Conservation (phyloP, 2,888 invertebrate genomes). For the Brachyptera risi region DNA sequence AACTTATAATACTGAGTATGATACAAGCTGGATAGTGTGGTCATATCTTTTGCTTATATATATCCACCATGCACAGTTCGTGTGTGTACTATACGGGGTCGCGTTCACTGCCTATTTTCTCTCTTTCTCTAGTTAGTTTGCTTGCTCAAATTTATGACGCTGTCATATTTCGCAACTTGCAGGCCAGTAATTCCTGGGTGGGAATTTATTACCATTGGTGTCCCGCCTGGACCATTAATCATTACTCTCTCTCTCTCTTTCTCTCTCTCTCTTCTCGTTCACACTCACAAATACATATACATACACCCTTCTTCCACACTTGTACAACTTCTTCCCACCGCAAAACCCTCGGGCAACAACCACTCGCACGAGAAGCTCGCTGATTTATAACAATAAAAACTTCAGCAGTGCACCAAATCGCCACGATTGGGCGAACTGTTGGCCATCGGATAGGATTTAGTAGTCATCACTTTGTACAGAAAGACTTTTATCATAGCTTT, state of each 20-base stretch:
- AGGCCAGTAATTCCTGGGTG: constrained; percentile 56
- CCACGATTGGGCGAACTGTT: no score
- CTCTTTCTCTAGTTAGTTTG: constrained; percentile 33
- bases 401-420: background rate
- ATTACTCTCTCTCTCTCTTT: constrained; percentile 42
- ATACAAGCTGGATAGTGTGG: background rate
- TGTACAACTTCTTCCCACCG: constrained; percentile 22
- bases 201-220: constrained; percentile 54
- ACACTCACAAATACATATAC: no score
- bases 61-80: background rate
- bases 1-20: background rate
- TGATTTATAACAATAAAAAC: constrained; percentile 20
- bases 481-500: no score
- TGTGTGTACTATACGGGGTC: constrained; percentile 2
- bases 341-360: constrained; percentile 16
- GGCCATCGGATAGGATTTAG: no score
- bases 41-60: background rate
- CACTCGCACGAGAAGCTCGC: constrained; percentile 18
- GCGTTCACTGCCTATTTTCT: constrained; percentile 4
- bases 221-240: constrained; percentile 51
- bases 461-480: no score
- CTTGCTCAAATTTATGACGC: constrained; percentile 53
- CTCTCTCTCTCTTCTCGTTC: constrained; percentile 6
- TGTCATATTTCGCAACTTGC: constrained; percentile 58
- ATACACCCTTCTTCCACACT: constrained; percentile 21